A percentile compares a stretch with the other conserved stretches of the same genome.
phyloP scores from a whole-genome alignment of 92 coral and sea anemone species.

The Palythoa caribaeorum region DNA sequence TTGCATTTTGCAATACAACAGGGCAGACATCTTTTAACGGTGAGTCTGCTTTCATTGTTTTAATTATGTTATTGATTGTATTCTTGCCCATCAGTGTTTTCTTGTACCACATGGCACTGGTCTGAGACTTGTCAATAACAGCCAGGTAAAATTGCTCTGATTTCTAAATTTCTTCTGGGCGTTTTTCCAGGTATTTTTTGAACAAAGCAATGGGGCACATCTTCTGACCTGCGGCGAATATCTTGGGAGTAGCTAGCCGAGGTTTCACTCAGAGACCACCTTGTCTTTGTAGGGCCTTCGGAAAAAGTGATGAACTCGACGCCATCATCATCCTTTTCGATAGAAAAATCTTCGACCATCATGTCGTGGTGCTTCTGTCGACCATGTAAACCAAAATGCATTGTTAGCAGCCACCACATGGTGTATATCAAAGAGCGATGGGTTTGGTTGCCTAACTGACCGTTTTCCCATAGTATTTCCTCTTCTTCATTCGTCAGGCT shows the following conservation, averaged over 20 bases:
- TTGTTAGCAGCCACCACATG: conserved; percentile 50
- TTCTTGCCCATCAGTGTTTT: conserved; percentile 57
- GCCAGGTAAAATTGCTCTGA: conserved; percentile 61
- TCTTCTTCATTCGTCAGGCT: conserved; percentile 54
- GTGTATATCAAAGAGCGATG: conserved; percentile 40
- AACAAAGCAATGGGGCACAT: conserved; percentile 43
- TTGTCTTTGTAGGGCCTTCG: conserved; percentile 15
- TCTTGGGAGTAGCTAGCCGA: conserved; percentile 58
- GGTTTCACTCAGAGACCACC: conserved; percentile 49
- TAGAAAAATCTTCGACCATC: conserved; percentile 30
- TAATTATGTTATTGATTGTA: conserved; percentile 17
- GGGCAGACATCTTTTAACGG: no score
- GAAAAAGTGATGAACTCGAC: conserved; percentile 25
- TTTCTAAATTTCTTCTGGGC: conserved; percentile 44
- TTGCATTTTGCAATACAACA: no score
- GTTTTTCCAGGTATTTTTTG: conserved; percentile 45
- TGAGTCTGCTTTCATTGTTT: no score
- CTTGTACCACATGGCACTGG: conserved; percentile 53
- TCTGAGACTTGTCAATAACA: conserved; percentile 51
- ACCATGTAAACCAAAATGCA: conserved; percentile 49
- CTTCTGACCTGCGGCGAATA: conserved; percentile 43
- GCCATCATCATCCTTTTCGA: conserved; percentile 52
- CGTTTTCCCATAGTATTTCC: conserved; percentile 38
- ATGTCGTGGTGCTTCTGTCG: conserved; percentile 51
- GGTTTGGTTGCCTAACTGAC: conserved; percentile 19